Conservation (phyloP, 2,888 invertebrate species). For the Lasioglossum malachurum region DNA sequence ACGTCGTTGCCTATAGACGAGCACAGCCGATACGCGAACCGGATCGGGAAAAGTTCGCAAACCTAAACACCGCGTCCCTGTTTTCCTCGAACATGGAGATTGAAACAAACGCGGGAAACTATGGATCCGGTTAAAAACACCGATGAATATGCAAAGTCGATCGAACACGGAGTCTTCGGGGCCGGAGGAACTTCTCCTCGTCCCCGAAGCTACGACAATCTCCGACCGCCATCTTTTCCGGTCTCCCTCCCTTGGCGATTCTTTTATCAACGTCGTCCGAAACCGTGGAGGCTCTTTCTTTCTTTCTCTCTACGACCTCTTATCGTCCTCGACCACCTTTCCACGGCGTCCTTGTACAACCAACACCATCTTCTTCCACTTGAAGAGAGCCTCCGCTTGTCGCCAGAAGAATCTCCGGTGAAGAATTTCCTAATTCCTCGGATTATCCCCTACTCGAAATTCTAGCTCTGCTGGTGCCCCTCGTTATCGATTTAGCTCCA, state of each 20-base stretch:
- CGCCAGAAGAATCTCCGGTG: background rate
- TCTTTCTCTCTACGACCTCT: background rate
- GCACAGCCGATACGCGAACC: background rate
- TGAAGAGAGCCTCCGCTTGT: background rate
- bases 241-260: background rate
- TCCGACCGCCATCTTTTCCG: background rate
- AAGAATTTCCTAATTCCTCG: slow-evolving; percentile 1
- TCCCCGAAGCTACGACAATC: background rate
- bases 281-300: background rate
- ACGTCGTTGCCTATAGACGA: slow-evolving; percentile 2
- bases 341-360: background rate
- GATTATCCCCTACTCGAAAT: background rate
- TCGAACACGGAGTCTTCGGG: background rate
- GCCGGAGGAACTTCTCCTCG: background rate
- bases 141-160: background rate
- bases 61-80: background rate
- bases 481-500: background rate
- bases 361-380: background rate
- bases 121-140: background rate
- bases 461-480: background rate
- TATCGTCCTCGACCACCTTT: slow-evolving; percentile 8
- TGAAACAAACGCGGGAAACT: slow-evolving; percentile 10
- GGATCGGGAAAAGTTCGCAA: background rate
- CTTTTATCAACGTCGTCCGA: background rate
- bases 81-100: slow-evolving; percentile 9